Evolutionary conservation across 2,888 invertebrate species (phyloP), one percentile per base, ranked within the genome.

Genomic region (Andricus curvator): DNA sequence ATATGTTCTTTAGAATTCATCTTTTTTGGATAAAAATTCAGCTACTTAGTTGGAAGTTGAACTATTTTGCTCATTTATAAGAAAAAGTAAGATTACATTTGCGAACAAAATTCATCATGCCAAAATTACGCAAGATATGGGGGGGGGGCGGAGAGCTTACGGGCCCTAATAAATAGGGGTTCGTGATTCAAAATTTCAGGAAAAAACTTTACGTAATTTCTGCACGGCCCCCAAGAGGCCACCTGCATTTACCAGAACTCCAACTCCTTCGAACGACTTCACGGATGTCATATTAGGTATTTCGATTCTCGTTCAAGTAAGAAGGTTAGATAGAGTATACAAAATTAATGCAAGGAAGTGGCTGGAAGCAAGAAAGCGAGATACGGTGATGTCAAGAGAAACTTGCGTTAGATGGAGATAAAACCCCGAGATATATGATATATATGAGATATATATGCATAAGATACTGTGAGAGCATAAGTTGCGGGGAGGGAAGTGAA

Each of bases 281-380:
- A 4, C 22, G 22, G 4, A 22, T n/a, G 60, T 3, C 22, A n/a
- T 22, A 22, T 60, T 60, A 60, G 20, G 22, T 60, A 22, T 60
- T 60, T 60, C 60, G 60, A 60, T 60, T 60, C 60, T 60, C 13
- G 60, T 60, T 11, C 60, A 60, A 60, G 60, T 60, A 60, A 60
- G 60, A 60, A 60, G 11, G 22, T 22, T 22, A 13, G 60, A 60
- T 60, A 3, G 22, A 11, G 22, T 11, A 22, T 60, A 11, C 60
- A 60, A 22, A 22, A 60, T 60, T 22, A 60, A 60, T 60, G 22
- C 60, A 60, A 60, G 60, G 2, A 60, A 60, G 11, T 60, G 60
- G 22, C 22, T 60, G n/a, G 60, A 22, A n/a, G 56, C 56, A 56
- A 56, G 56, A 56, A 56, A 56, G 4, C 11, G 56, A 56, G 11